Evolutionary conservation across 2,888 invertebrate genomes (phyloP).

Genomic region (Pandemis heparana): DNA sequence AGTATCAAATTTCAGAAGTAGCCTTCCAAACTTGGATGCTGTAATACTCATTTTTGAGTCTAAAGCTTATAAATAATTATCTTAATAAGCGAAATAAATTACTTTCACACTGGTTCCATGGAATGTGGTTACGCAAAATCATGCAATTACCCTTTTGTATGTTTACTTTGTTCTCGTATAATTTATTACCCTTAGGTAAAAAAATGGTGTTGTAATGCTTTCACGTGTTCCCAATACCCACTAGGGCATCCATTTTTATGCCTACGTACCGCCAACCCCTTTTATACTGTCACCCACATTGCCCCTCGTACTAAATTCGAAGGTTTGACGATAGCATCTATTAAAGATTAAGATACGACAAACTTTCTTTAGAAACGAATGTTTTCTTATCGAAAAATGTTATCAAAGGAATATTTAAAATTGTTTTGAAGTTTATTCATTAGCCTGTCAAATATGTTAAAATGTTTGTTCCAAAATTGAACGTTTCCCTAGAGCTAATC

Average conservation of each 20-base stretch:
- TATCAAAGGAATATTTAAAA: constrained; percentile 8
- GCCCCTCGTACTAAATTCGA: constrained; percentile 32
- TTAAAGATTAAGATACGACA: constrained; percentile 35
- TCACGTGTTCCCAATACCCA: not conserved
- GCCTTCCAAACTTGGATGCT: no score
- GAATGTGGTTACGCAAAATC: not conserved
- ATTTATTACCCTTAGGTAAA: constrained; percentile 1
- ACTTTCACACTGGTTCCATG: not conserved
- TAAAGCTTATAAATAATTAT: no score
- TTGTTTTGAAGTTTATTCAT: not conserved
- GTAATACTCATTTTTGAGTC: no score
- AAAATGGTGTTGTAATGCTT: not conserved
- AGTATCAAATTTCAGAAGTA: no score
- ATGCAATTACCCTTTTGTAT: not conserved
- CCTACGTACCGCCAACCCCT: constrained; percentile 17
- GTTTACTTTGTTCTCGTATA: not conserved
- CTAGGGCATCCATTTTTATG: constrained; percentile 12
- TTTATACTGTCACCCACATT: constrained; percentile 20
- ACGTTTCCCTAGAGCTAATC: not conserved
- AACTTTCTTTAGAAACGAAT: constrained; percentile 13
- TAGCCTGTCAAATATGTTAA: not conserved
- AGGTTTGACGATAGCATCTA: constrained; percentile 34
- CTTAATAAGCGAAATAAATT: not conserved
- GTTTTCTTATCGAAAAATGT: constrained; percentile 1
- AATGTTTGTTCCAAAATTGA: not conserved